Evolutionary conservation across 2,113 vertebrate genomes (phyloP).

Genomic region (Apaloderma vittatum): DNA sequence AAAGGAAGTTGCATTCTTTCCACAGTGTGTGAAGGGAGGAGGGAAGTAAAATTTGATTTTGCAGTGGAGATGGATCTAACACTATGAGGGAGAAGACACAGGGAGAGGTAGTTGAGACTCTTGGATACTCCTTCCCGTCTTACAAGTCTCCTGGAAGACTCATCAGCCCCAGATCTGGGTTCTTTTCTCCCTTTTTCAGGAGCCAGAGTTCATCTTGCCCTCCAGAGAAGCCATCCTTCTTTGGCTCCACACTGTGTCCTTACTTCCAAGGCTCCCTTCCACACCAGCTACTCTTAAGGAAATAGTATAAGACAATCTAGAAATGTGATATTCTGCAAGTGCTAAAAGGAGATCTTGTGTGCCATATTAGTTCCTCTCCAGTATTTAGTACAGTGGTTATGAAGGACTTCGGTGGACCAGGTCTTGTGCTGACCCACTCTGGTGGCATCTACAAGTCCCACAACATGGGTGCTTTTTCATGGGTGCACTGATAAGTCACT

Average conservation of each 20-base stretch:
- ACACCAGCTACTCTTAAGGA: neutral
- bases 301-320: neutral
- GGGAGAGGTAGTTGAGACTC: neutral
- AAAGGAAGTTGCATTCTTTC: neutral
- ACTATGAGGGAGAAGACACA: neutral
- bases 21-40: neutral
- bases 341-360: neutral
- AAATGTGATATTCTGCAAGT: neutral
- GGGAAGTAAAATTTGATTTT: neutral
- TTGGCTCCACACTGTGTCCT: neutral
- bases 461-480: neutral
- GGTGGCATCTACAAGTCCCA: neutral
- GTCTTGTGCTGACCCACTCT: neutral
- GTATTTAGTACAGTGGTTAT: neutral
- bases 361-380: neutral
- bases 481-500: neutral
- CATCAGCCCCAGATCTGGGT: neutral
- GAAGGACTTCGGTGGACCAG: neutral
- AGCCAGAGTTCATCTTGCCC: neutral
- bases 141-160: neutral
- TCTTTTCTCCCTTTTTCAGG: neutral
- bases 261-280: neutral
- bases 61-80: neutral
- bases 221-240: neutral
- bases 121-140: neutral